Base-by-base conservation (phyloP, 2,888 invertebrate genomes). In the Mesorhabditis spiculigera region DNA sequence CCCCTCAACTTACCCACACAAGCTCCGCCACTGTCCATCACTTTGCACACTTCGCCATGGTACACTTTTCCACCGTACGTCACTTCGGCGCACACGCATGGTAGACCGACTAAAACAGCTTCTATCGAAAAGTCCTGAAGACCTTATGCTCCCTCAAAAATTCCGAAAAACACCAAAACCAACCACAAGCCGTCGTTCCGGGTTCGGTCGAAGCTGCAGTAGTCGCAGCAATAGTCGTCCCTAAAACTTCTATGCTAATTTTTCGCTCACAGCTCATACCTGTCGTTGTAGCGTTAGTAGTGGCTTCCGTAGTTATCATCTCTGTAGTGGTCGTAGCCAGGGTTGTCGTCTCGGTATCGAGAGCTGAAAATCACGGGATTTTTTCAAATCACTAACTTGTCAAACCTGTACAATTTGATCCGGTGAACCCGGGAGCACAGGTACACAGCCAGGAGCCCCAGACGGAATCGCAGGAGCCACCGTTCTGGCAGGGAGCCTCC, bases 131-230 rank as follows among this genome's bases (percentile, higher is more conserved):
- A 28, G 28, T 28, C 28, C 28, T 28, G 28, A 28, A 28, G 28
- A 28, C 28, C 28, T 28, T 28, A 1, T 50, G 10, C 58, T 13
- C 58, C n/a, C 58, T 50, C 58, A n/a, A 50, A 13, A 13, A 50
- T n/a, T 50, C 58, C n/a, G 8, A n/a, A 50, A 50, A 13, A 13
- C 58, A 50, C 58, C 28, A 28, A 28, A 28, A 28, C 28, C n/a
- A n/a, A 50, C 58, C 58, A n/a, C 58, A 50, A 50, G 58, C 58
- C n/a, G 58, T 50, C 58, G n/a, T n/a, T 50, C 58, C 58, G n/a
- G 28, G 28, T 28, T 28, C 28, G 28, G 28, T 28, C 28, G 28
- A 28, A 28, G 28, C 28, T 28, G 28, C 28, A 28, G 28, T 28
- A 28, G 28, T 28, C 28, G 28, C 28, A 28, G 28, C 28, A 28